Base-by-base conservation (phyloP, 1,140 invertebrate genomes). In the Sitodiplosis mosellana region DNA sequence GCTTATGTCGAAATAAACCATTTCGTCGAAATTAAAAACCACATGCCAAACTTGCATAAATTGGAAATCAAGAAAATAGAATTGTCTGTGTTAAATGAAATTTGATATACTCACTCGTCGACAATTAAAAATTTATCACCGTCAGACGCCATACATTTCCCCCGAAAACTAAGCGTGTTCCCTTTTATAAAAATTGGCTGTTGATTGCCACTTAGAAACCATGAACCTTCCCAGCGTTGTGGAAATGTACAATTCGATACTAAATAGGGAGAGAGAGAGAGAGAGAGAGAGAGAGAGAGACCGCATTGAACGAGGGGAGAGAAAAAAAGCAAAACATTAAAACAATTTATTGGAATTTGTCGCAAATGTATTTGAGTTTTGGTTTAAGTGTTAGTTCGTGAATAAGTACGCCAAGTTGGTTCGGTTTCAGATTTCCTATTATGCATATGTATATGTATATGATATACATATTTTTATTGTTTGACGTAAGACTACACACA, bases 121-220 rank as follows among this genome's bases (percentile, higher is more conserved):
- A 84, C 80, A 50, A 86, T 73, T 52, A 87, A 73, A 64, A 80
- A 87, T 68, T 87, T 86, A 65, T 87, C 83, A 55, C 81, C 81
- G 57, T 86, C 82, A 45, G 75, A 78, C 54, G 79, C 79, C 44
- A 83, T 69, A 64, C 83, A 87, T 59, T 72, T 73, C 55, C 84
- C 84, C 59, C 85, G 85, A 62, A 76, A 83, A 55, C 81, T 83
- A 49, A 87, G 74, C 51, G 77, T 71, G 52, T 78, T 79, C 47
- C 76, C 78, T 53, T 81, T 81, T 60, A 87, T 83, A 53, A 77
- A 67, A 59, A 87, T 83, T 38, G 80, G 76, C 57, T 84, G 79
- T 56, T 80, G 76, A 54, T 85, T 80, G 36, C 84, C 83, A 49
- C 81, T 84, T 61, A 87, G 82, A 65, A 87, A 87, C 83, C 83